These are phyloP conservation scores for Cheilosia grossa DNA, from an alignment of 2,888 invertebrate genomes.

Conservation along the genomic window DNA sequence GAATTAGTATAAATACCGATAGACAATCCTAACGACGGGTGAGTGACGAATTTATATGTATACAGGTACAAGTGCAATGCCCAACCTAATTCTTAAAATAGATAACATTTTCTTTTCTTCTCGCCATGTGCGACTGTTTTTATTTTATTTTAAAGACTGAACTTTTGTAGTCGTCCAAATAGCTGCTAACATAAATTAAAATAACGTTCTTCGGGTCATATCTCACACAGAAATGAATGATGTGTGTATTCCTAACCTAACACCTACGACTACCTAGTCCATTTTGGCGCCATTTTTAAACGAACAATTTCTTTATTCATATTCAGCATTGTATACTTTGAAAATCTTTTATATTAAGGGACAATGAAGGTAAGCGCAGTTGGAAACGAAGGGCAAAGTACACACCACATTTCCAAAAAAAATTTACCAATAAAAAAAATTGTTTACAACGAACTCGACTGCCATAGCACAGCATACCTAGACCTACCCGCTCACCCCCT, in stretches of 20 bases:
- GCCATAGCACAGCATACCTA: slow-evolving; percentile 24
- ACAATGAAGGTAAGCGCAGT: slow-evolving; percentile 21
- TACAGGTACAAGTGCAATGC: too few species aligned
- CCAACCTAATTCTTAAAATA: too few species aligned
- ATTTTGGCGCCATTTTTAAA: slow-evolving; percentile 55
- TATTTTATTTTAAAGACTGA: too few species aligned
- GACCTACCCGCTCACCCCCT: slow-evolving; percentile 22
- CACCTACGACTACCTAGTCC: background rate
- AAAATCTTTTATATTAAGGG: background rate
- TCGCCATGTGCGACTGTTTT: too few species aligned
- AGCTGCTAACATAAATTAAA: too few species aligned
- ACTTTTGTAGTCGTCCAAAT: too few species aligned
- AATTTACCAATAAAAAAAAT: background rate
- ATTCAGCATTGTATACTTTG: background rate
- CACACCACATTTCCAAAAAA: slow-evolving; percentile 17
- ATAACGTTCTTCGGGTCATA: too few species aligned
- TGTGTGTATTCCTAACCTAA: slow-evolving; percentile 32
- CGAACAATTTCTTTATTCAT: background rate
- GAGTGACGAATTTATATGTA: too few species aligned
- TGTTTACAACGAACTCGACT: slow-evolving; percentile 55
- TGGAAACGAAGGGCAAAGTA: slow-evolving; percentile 39
- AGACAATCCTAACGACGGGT: too few species aligned
- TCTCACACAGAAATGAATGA: too few species aligned
- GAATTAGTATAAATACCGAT: too few species aligned
- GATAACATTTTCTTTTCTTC: too few species aligned